phyloP scores from a whole-genome alignment of 2,888 invertebrate genomes.

The Lepidocyrtoides sp. region DNA sequence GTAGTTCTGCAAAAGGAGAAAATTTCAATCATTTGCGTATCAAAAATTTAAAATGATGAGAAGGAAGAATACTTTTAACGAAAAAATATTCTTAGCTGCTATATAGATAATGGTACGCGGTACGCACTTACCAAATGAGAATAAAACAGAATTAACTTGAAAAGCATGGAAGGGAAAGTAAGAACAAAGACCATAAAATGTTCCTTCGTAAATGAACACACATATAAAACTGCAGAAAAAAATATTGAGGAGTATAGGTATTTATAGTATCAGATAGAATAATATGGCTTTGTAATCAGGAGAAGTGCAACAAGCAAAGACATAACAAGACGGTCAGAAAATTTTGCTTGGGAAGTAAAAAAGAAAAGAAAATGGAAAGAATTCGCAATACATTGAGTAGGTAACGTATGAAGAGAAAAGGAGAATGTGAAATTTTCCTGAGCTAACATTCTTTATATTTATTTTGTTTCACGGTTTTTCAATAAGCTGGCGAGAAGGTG shows the following conservation, averaged over 20 bases:
- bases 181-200: neutral
- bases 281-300: neutral
- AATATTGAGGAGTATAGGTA: too few relatives aligned
- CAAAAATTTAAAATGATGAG: neutral
- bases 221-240: too few relatives aligned
- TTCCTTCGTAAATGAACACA: too few relatives aligned
- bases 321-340: too few relatives aligned
- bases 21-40: neutral
- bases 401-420: neutral
- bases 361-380: neutral
- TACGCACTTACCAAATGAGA: neutral
- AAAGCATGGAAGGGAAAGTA: neutral
- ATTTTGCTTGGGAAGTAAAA: neutral
- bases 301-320: neutral
- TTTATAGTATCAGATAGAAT: too few relatives aligned
- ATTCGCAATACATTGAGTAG: neutral
- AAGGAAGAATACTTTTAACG: too few relatives aligned
- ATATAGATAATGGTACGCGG: neutral
- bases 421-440: neutral
- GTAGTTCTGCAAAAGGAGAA: too few relatives aligned
- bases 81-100: too few relatives aligned
- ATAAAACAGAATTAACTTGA: neutral
- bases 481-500: neutral
- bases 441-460: neutral
- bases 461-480: neutral